Base-by-base conservation (phyloP, 2,888 invertebrate genomes). In the Yponomeuta cagnagella region DNA sequence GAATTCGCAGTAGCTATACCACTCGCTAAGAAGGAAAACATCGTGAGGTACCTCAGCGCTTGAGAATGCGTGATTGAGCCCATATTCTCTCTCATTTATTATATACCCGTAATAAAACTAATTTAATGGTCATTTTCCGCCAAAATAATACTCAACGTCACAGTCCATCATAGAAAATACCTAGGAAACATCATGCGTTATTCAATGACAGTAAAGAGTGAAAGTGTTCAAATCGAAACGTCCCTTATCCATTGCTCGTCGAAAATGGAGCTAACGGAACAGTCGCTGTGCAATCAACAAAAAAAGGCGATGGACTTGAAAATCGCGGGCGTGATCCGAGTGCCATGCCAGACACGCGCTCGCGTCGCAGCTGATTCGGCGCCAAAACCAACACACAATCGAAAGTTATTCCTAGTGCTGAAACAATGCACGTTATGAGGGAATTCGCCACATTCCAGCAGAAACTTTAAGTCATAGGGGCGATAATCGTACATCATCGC, bases 371-470 rank as follows among this genome's bases (percentile, higher is more conserved):
- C 52, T 58, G 52, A 58, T 58, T 58, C 52, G 52, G 52, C 52
- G 52, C 52, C 52, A 58, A 58, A 58, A 12, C 30, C 82, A 86
- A 84, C 87, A 84, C 87, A 90, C 90, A 90, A 90, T 89, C 87
- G 86, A 84, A 85, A 88, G 88, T 87, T 90, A 90, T 90, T 89
- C 89, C 84, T 81, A 88, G 88, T 87, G 85, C 83, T 84, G 84
- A 84, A 77, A 64, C 64, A 64, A n/a, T 64, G 64, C 64, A 31
- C 23, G 64, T 58, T 9, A 58, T 15, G 52, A 58, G 52, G 52
- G 52, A 58, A 58, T 58, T 58, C 52, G 52, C 52, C 52, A 58
- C 12, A 58, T 58, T 58, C 52, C 15, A 12, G 15, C 8, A 58
- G 52, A 58, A 58, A 58, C 23, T 5, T 52, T 2, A 52, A 52